phyloP scores from a whole-genome alignment of 2,888 invertebrate species.

The Pyrgus malvae region DNA sequence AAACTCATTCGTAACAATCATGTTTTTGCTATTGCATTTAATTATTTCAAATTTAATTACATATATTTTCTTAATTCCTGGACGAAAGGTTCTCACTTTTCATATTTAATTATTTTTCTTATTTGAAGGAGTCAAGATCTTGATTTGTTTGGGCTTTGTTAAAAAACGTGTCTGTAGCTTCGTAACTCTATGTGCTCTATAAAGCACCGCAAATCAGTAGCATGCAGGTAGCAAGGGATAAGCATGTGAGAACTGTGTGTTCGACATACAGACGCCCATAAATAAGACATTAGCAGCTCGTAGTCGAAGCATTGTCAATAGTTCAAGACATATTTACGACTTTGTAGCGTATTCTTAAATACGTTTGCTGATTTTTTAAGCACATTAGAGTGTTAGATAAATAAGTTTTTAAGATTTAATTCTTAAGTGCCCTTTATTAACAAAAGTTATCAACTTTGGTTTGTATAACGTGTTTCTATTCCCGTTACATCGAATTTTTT shows the following conservation, averaged over 20 bases:
- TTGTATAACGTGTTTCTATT: no score
- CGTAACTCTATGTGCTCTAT: conserved; percentile 43
- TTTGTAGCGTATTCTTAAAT: conserved; percentile 21
- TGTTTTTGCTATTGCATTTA: no score
- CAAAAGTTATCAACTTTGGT: no score
- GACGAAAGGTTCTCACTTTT: no score
- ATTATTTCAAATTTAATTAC: no score
- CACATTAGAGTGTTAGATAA: neutral
- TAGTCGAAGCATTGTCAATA: conserved; percentile 45
- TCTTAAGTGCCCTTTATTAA: no score
- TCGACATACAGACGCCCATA: conserved; percentile 66
- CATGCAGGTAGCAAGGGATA: conserved; percentile 58
- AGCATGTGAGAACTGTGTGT: conserved; percentile 77
- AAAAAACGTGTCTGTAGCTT: conserved; percentile 33
- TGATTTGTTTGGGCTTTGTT: neutral
- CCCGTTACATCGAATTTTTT: no score
- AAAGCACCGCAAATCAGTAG: conserved; percentile 49
- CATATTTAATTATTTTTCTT: no score
- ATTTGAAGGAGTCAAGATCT: no score
- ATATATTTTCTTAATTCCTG: no score
- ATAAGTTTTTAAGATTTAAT: neutral
- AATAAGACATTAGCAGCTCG: conserved; percentile 79
- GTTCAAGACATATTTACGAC: conserved; percentile 48
- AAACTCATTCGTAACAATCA: no score
- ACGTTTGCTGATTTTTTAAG: neutral